A percentile compares a stretch with the other conserved stretches of the same genome.
Evolutionary conservation across 2,888 invertebrate genomes (phyloP).

Genomic region (Amitus sp.): DNA sequence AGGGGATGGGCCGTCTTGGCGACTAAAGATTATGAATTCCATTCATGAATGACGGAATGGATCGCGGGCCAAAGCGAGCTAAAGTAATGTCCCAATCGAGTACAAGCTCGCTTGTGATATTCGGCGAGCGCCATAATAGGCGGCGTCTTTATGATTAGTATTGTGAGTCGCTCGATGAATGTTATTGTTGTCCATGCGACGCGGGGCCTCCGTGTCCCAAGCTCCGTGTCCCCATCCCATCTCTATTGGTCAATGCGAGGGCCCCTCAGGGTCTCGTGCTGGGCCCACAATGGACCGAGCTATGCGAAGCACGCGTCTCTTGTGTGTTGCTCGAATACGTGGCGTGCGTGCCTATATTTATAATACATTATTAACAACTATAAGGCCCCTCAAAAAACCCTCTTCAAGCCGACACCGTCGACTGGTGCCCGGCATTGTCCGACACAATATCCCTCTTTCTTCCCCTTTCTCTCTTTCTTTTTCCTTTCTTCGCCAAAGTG

Average conservation of each 20-base stretch:
- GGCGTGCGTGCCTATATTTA: slow-evolving; percentile 63
- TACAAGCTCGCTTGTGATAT: slow-evolving; percentile 34
- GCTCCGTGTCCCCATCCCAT: slow-evolving; percentile 44
- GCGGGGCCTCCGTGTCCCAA: slow-evolving; percentile 46
- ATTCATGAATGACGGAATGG: slow-evolving; percentile 29
- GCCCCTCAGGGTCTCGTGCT: slow-evolving; percentile 55
- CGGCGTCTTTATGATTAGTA: slow-evolving; percentile 66
- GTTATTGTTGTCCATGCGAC: slow-evolving; percentile 63
- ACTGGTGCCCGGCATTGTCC: slow-evolving; percentile 32
- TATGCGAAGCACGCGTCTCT: slow-evolving; percentile 64
- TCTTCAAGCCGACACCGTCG: slow-evolving; percentile 33
- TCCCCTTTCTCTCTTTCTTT: background rate
- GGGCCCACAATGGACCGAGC: slow-evolving; percentile 58
- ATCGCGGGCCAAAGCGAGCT: slow-evolving; percentile 19
- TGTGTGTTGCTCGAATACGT: slow-evolving; percentile 58
- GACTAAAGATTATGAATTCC: slow-evolving; percentile 44
- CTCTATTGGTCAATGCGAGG: slow-evolving; percentile 44
- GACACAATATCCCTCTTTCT: slow-evolving; percentile 41
- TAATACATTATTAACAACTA: slow-evolving; percentile 63
- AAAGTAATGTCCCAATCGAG: slow-evolving; percentile 41
- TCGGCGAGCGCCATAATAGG: slow-evolving; percentile 58
- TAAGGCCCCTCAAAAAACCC: slow-evolving; percentile 44
- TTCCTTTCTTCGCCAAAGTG: background rate
- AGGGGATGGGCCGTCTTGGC: slow-evolving; percentile 21
- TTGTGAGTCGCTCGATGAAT: slow-evolving; percentile 63